phyloP scores from a whole-genome alignment of 1,140 invertebrate species.

The Venturia canescens region DNA sequence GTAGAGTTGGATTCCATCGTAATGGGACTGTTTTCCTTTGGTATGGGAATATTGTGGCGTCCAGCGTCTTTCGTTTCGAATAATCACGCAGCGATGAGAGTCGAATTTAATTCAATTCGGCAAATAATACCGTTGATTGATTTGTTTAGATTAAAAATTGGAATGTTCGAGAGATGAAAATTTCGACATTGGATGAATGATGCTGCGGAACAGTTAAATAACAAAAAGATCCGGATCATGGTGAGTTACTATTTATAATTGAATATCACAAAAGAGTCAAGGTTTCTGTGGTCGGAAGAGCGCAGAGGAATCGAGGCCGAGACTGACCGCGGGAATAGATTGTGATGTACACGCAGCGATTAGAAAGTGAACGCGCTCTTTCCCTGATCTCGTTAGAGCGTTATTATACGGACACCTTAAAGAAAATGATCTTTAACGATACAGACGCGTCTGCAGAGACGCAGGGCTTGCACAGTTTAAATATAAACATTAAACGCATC shows the following conservation, averaged over 20 bases:
- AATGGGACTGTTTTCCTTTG: no score
- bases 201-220: neutral
- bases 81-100: no score
- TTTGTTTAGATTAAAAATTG: no score
- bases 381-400: neutral
- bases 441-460: neutral
- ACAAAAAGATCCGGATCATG: neutral
- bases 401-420: neutral
- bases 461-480: neutral
- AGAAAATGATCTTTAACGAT: neutral
- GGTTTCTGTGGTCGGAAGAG: neutral
- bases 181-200: no score
- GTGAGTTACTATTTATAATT: slow-evolving; percentile 1
- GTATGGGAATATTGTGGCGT: no score
- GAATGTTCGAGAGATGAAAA: no score
- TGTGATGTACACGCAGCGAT: slow-evolving; percentile 42
- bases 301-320: slow-evolving; percentile 11
- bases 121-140: no score
- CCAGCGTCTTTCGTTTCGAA: no score
- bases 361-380: slow-evolving; percentile 41
- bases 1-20: no score
- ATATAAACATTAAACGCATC: slow-evolving; percentile 19
- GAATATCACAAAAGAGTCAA: neutral
- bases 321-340: slow-evolving; percentile 9
- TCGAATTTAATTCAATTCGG: no score